Evolutionary conservation across 2,888 invertebrate genomes (phyloP).

Genomic region (Mamestra brassicae): DNA sequence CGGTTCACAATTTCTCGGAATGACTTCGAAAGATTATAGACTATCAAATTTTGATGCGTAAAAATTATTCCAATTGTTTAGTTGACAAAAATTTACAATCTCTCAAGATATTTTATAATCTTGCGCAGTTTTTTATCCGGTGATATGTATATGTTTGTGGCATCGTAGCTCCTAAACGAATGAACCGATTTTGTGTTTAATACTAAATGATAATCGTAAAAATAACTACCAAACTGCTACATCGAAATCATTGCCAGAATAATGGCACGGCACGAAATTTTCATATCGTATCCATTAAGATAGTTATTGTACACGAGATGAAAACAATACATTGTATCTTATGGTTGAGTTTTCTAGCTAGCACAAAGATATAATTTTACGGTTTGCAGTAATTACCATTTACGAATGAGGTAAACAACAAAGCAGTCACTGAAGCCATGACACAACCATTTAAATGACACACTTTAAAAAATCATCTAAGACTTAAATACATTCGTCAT

Average conservation of each 20-base stretch:
- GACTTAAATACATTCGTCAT: not conserved
- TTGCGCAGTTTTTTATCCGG: too few species aligned
- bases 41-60: too few species aligned
- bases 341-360: conserved; percentile 7
- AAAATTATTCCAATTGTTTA: too few species aligned
- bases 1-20: too few species aligned
- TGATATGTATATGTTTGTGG: too few species aligned
- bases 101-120: too few species aligned
- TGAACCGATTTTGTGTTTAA: not conserved
- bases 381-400: not conserved
- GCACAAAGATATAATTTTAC: not conserved
- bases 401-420: conserved; percentile 6
- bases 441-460: not conserved
- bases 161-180: too few species aligned
- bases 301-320: not conserved
- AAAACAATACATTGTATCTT: not conserved
- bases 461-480: conserved; percentile 9
- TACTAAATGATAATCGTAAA: not conserved
- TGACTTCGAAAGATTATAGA: too few species aligned
- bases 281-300: not conserved
- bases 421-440: not conserved
- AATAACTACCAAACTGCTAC: not conserved
- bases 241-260: not conserved
- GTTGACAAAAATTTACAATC: too few species aligned
- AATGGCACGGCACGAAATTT: not conserved